Evolutionary conservation across 1,140 invertebrate species (phyloP).

Genomic region (Drosophila athabasca): DNA sequence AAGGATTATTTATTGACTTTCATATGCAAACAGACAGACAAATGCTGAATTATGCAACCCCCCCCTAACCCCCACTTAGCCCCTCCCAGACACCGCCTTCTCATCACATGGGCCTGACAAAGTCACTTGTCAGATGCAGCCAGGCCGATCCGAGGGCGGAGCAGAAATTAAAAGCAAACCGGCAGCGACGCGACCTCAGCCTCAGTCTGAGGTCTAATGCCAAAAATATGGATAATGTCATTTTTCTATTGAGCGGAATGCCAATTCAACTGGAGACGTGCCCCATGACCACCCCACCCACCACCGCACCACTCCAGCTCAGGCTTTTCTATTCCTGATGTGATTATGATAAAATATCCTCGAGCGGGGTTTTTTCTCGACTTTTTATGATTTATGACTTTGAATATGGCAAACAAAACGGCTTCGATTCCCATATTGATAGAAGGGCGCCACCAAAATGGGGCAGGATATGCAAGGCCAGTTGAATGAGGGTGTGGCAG

Average conservation of each 20-base stretch:
- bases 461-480: not conserved
- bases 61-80: conserved; percentile 23
- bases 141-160: conserved; percentile 20
- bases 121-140: conserved; percentile 63
- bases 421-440: conserved; percentile 47
- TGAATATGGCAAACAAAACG: conserved; percentile 79
- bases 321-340: conserved; percentile 72
- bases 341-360: conserved; percentile 83
- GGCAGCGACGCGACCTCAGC: conserved; percentile 2
- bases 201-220: conserved; percentile 60
- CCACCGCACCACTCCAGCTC: conserved; percentile 11
- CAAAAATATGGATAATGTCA: conserved; percentile 81
- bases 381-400: conserved; percentile 82
- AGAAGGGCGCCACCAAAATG: conserved; percentile 13
- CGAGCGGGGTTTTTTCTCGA: conserved; percentile 49
- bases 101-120: conserved; percentile 21
- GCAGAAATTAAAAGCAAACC: conserved; percentile 37
- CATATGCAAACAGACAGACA: conserved; percentile 74
- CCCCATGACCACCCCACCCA: not conserved
- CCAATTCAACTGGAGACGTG: conserved; percentile 23
- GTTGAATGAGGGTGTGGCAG: not conserved
- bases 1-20: conserved; percentile 78
- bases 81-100: not conserved
- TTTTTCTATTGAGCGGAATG: conserved; percentile 66
- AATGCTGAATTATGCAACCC: conserved; percentile 56